Evolutionary conservation across 2,888 invertebrate species (phyloP), one percentile per base, ranked within the genome.

Genomic region (Priocnemis perturbator): DNA sequence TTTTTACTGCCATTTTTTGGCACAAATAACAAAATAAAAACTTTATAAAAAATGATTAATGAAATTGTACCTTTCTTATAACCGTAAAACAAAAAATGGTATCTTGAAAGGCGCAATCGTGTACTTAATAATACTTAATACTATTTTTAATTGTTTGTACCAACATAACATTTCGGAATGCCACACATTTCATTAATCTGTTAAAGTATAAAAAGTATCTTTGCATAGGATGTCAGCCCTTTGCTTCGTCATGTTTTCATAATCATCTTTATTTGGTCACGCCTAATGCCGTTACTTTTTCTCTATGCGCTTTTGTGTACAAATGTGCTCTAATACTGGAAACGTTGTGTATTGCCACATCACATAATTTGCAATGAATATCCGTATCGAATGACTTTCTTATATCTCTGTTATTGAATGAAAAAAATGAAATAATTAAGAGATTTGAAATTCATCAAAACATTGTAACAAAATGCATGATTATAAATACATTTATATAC

Each of bases 251-350:
- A 26, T 55, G 26, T 55, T 15, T 55, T 14, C 17, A 11, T 11
- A 7, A 5, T 37, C 11, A 37, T 11, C 37, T 37, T 37, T 11
- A 37, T 5, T 9, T 11, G 37, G 2, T 37, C 7, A 9, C 7
- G n/a, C 60, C 61, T 44, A 90, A 85, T 62, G 90, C 89, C 20
- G 90, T 88, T 69, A 91, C 90, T 48, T 89, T 90, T 64, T 90
- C 89, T 57, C 83, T 87, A 82, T 92, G 92, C 21, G 87, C 82
- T 71, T 86, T 86, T 61, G 91, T 90, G 78, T 89, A 90, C 15
- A 92, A 88, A 76, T 92, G 92, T 30, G 90, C 89, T 64, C 92
- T 91, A 86, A 92, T 89, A 1, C 90, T 86, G 65, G 89, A 90
- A 45, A 90, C 78, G 4, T 90, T 87, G 86, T 87, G 86, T 0